phyloP scores from a whole-genome alignment of 1,140 invertebrate genomes.

The Artemia franciscana region DNA sequence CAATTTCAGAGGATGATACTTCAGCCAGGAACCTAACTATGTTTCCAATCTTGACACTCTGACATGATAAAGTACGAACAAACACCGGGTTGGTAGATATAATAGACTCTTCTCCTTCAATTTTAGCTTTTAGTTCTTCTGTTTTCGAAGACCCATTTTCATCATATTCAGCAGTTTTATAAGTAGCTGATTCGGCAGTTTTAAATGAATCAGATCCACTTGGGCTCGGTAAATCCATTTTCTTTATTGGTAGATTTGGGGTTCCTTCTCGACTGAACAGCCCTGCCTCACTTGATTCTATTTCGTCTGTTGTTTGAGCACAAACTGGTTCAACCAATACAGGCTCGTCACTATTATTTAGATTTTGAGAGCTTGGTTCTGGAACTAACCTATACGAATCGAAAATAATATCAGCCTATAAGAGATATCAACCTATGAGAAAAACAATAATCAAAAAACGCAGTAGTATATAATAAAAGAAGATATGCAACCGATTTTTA shows the following conservation, averaged over 20 bases:
- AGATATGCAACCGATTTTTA: too few species aligned
- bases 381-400: too few species aligned
- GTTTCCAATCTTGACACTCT: slow-evolving; percentile 61
- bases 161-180: background rate
- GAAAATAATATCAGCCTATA: too few species aligned
- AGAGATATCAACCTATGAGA: too few species aligned
- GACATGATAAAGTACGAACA: slow-evolving; percentile 43
- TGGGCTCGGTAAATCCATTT: background rate
- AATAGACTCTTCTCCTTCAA: background rate
- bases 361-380: too few species aligned
- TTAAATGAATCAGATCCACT: background rate
- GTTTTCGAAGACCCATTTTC: background rate
- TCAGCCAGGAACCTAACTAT: slow-evolving; percentile 56
- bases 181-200: background rate
- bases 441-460: too few species aligned
- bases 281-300: background rate
- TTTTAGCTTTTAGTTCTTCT: background rate
- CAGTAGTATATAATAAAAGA: too few species aligned
- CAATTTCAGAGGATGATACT: slow-evolving; percentile 44
- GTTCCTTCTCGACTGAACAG: background rate
- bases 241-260: background rate
- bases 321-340: too few species aligned
- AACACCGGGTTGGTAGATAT: slow-evolving; percentile 43
- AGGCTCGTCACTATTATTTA: too few species aligned
- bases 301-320: too few species aligned